Percentiles rank a stretch among this genome's conserved stretches.
Conservation (phyloP, 2,113 vertebrate species). For the Opisthocomus hoazin region DNA sequence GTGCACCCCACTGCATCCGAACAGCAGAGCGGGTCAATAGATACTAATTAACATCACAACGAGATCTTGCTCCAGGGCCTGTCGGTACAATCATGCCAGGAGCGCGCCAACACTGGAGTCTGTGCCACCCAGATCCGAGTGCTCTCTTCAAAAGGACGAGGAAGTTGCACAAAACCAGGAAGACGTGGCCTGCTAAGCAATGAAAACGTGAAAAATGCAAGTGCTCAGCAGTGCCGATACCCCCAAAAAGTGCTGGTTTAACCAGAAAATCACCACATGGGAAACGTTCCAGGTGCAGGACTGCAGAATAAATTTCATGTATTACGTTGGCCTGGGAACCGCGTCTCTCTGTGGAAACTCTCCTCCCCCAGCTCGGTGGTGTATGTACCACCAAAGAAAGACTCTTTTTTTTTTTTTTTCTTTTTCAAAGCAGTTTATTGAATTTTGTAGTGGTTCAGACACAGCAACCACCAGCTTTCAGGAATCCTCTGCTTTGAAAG, state of each 20-base stretch:
- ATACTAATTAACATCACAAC: slow-evolving; percentile 35
- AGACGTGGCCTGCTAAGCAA: not conserved
- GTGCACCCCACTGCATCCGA: not conserved
- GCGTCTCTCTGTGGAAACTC: not conserved
- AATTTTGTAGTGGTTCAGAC: not conserved
- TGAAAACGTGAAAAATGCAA: not conserved
- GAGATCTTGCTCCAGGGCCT: not conserved
- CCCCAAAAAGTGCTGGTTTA: not conserved
- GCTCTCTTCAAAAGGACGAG: not conserved
- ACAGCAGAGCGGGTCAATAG: not conserved
- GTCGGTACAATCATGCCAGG: not conserved
- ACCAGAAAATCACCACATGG: not conserved
- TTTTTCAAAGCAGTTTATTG: not conserved
- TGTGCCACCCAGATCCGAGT: not conserved
- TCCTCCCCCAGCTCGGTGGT: not conserved
- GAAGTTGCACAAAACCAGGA: not conserved
- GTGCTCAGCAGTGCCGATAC: not conserved
- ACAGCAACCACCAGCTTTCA: not conserved
- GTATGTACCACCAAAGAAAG: not conserved
- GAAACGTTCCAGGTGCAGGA: not conserved
- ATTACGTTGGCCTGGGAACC: not conserved
- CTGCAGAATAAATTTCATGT: not conserved
- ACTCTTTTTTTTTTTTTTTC: not conserved
- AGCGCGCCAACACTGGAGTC: not conserved
- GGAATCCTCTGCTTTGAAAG: not conserved